Evolutionary conservation across 2,113 vertebrate genomes (phyloP).

Genomic region (Phyllostomus discolor): DNA sequence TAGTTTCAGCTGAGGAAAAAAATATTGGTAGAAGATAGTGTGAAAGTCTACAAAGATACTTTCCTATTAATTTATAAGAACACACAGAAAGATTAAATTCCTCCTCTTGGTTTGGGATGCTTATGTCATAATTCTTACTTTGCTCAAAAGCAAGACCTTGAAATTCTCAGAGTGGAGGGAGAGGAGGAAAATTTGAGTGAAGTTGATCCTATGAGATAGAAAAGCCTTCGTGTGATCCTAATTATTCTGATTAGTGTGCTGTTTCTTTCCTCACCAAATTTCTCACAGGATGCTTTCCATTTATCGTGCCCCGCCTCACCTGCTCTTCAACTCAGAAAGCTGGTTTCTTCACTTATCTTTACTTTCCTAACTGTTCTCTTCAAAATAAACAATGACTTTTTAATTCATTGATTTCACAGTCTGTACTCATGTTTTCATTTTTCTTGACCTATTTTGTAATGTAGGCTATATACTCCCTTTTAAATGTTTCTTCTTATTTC

Average conservation of each 20-base stretch:
- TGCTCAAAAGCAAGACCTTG: not conserved
- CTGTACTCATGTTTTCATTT: not conserved
- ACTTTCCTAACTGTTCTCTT: not conserved
- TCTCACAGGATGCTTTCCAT: not conserved
- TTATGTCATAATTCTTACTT: not conserved
- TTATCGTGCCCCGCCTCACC: not conserved
- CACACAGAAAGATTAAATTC: constrained; percentile 64
- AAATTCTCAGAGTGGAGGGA: not conserved
- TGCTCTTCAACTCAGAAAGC: not conserved
- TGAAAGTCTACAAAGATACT: constrained; percentile 63
- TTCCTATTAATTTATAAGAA: constrained; percentile 70
- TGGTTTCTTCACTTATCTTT: not conserved
- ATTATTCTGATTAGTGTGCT: not conserved
- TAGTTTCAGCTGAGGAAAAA: constrained; percentile 60
- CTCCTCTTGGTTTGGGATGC: constrained; percentile 49
- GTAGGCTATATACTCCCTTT: not conserved
- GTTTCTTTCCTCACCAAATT: not conserved
- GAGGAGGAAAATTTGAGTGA: not conserved
- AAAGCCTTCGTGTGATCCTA: not conserved
- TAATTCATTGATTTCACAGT: not conserved
- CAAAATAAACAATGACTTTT: constrained; percentile 14
- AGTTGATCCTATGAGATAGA: not conserved
- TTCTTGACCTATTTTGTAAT: not conserved
- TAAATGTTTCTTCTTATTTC: not conserved
- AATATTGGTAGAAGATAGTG: constrained; percentile 61